These are phyloP conservation scores for Recurvirostra avosetta DNA, from an alignment of 2,113 vertebrate genomes.

Conservation along the genomic window DNA sequence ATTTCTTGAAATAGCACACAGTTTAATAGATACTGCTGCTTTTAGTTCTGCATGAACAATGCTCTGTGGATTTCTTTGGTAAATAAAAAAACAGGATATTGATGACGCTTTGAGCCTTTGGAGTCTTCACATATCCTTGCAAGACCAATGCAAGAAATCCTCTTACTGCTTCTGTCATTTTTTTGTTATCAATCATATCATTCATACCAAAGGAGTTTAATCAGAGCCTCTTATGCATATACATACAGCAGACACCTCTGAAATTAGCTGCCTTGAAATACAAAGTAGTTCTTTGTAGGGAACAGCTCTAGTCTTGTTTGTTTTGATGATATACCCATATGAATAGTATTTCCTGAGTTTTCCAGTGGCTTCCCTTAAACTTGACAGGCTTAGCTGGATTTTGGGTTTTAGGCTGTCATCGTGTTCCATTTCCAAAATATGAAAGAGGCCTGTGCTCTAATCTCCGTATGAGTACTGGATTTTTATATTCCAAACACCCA, in stretches of 20 bases:
- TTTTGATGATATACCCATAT: not conserved
- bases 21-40: not conserved
- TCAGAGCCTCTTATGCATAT: not conserved
- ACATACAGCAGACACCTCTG: not conserved
- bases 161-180: not conserved
- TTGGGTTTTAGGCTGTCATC: not conserved
- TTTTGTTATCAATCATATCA: not conserved
- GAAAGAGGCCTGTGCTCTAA: not conserved
- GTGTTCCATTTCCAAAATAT: not conserved
- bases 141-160: not conserved
- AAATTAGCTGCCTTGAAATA: not conserved
- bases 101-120: not conserved
- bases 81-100: not conserved
- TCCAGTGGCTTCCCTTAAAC: not conserved
- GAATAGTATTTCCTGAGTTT: not conserved
- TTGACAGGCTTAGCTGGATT: not conserved
- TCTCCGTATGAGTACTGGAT: not conserved
- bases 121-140: not conserved
- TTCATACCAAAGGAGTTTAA: not conserved
- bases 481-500: conserved; percentile 34
- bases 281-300: not conserved
- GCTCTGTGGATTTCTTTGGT: not conserved
- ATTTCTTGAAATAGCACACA: not conserved
- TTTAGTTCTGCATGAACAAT: not conserved
- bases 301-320: not conserved